phyloP scores from a whole-genome alignment of 2,113 vertebrate species.

The Oplegnathus fasciatus region DNA sequence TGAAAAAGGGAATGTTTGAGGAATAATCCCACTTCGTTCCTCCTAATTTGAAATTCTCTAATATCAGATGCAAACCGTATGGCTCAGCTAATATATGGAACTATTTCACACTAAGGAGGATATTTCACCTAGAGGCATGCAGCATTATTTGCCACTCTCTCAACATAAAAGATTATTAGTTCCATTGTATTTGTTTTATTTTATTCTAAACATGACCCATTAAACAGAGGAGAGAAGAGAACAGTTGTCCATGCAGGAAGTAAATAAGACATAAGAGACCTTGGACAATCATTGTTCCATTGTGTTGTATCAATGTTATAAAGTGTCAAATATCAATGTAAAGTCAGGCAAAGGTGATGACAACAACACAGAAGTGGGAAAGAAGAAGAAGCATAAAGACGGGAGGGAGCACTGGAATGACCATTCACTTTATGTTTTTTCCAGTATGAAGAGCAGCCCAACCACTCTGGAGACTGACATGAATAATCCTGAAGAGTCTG shows the following conservation, averaged over 20 bases:
- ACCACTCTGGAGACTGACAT: neutral
- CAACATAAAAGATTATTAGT: neutral
- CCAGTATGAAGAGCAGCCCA: neutral
- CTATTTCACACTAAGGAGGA: neutral
- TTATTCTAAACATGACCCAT: neutral
- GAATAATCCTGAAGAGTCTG: conserved; percentile 4
- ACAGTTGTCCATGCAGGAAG: no score
- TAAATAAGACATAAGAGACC: neutral
- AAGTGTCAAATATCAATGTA: neutral
- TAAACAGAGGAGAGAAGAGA: neutral
- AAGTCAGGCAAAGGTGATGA: neutral
- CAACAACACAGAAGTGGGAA: neutral
- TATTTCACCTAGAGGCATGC: neutral
- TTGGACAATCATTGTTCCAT: neutral
- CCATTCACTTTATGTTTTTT: neutral
- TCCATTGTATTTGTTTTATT: neutral
- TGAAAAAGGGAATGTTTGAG: conserved; percentile 71
- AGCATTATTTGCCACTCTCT: neutral
- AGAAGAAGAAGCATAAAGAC: neutral
- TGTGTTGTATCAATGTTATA: neutral
- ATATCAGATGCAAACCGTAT: neutral
- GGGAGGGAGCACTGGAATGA: neutral
- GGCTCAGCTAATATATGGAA: neutral
- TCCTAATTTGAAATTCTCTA: neutral
- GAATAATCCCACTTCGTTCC: neutral